Evolutionary conservation across 1,140 invertebrate species (phyloP).

Genomic region (Calliphora vicina): DNA sequence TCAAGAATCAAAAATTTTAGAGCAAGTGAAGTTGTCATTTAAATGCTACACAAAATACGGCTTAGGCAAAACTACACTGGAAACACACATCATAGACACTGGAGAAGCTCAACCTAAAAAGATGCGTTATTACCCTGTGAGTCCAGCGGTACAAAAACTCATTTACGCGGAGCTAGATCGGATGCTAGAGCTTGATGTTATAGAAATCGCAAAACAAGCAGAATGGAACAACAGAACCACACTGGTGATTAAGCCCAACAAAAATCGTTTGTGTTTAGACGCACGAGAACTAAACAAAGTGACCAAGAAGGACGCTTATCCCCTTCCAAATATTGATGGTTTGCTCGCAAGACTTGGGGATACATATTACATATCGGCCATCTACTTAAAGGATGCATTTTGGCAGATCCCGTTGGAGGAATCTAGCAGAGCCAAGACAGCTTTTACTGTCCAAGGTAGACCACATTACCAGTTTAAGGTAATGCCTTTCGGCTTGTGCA

Average conservation of each 20-base stretch:
- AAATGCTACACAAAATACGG: too few relatives aligned
- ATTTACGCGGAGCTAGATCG: constrained; percentile 7
- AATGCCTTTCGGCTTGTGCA: constrained; percentile 35
- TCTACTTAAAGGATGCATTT: too few relatives aligned
- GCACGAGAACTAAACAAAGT: too few relatives aligned
- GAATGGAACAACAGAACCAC: neutral
- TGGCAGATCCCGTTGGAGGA: neutral
- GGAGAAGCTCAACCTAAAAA: neutral
- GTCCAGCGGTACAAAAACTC: constrained; percentile 9
- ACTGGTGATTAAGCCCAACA: too few relatives aligned
- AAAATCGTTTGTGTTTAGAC: too few relatives aligned
- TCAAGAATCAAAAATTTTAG: too few relatives aligned
- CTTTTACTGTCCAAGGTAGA: neutral
- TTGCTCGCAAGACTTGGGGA: constrained; percentile 37
- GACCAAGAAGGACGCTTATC: too few relatives aligned
- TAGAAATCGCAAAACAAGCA: constrained; percentile 38
- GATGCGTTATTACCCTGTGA: constrained; percentile 10
- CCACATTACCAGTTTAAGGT: neutral
- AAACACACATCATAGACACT: neutral
- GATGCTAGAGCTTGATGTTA: constrained; percentile 39
- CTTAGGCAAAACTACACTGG: too few relatives aligned
- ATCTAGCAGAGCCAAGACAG: constrained; percentile 15
- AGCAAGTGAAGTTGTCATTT: too few relatives aligned
- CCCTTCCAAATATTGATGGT: too few relatives aligned
- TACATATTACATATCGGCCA: constrained; percentile 1